Conservation (phyloP, 2,113 vertebrate genomes). For the Protomyctophum bolini region DNA sequence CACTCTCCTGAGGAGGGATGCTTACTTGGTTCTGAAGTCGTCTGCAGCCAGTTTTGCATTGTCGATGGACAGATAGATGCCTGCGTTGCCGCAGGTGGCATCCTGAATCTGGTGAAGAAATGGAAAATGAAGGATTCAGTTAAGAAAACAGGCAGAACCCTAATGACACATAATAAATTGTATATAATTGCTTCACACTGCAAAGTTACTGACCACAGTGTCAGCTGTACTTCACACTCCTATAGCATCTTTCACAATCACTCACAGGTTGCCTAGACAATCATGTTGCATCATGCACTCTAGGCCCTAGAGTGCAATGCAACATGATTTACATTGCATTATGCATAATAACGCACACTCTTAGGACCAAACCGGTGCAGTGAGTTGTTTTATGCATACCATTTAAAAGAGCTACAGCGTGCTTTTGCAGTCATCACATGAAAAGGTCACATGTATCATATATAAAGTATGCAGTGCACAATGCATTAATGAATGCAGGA, state of each 20-base stretch:
- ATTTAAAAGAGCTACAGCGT: not conserved
- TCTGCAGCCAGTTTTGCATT: constrained; percentile 88
- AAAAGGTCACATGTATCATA: too few species aligned
- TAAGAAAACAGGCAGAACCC: not conserved
- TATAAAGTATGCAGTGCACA: too few species aligned
- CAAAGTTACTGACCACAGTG: not conserved
- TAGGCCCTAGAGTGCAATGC: too few species aligned
- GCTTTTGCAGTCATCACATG: not conserved
- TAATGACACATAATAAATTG: too few species aligned
- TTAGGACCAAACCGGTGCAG: too few species aligned
- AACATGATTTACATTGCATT: too few species aligned
- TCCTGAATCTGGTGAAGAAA: constrained; percentile 82
- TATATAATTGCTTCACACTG: not conserved
- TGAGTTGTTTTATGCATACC: too few species aligned
- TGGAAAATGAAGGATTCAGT: not conserved
- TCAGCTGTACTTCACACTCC: not conserved
- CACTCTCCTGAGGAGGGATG: not conserved
- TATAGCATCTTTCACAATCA: not conserved
- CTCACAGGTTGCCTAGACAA: too few species aligned
- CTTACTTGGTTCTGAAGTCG: constrained; percentile 90
- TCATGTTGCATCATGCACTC: too few species aligned
- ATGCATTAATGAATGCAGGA: not conserved
- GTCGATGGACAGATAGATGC: constrained; percentile 83
- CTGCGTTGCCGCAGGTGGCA: constrained; percentile 77
- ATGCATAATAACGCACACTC: too few species aligned